Evolutionary conservation across 1,140 invertebrate genomes (phyloP), one percentile per base, ranked within the genome.

Genomic region (Rhagoletis pomonella): DNA sequence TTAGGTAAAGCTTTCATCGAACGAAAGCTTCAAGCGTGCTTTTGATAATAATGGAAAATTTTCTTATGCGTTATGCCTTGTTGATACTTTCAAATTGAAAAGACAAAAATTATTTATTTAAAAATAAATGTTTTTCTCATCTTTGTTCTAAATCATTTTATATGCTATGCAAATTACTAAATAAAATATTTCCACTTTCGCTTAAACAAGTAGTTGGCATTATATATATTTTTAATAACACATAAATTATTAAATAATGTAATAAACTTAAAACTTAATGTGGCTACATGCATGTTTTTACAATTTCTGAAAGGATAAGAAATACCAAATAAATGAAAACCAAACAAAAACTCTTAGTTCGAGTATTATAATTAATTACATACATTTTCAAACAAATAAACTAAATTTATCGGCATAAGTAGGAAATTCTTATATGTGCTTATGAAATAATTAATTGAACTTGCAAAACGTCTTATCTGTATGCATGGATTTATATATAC

Each of bases 361-460:
- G 29, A 29, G 29, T 29, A 29, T 42, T 67, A 67, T 29, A 29
- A 29, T 3, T 65, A n/a, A 4, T 73, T 14, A 73, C 39, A 6
- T 73, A 73, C 17, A 62, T 62, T 62, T 29, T 62, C 4, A 62
- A 62, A 62, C 60, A 62, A 17, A 29, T 29, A 29, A 29, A 29
- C 50, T 81, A 19, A 81, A 81, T 47, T 81, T 81, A 81, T 81
- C 14, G 44, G 55, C 50, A 81, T 81, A 81, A 58, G 73, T 81
- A 81, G 73, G 73, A 81, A 81, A 81, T 55, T 81, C 73, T 81
- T 81, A 4, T 19, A 81, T 81, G 47, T 6, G 9, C n/a, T 81
- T 58, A 19, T n/a, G 6, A 19, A 81, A 55, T 12, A 44, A 69
- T 39, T 73, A 17, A 14, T 73, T 47, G 7, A 9, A 65, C 29